Conservation (phyloP, 2,113 vertebrate genomes). For the Microcebus jonahi region DNA sequence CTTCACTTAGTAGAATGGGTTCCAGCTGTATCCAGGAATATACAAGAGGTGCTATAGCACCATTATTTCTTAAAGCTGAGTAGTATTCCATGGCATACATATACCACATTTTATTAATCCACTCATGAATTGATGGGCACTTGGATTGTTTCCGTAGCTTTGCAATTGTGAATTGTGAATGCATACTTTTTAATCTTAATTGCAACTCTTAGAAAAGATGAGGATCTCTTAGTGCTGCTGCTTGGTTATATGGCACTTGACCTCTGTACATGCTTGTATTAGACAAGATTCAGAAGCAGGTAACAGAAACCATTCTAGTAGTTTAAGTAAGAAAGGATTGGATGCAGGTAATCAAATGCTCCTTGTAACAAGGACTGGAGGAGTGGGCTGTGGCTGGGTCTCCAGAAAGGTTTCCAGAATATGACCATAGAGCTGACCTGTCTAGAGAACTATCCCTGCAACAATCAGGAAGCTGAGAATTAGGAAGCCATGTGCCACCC, state of each 20-base stretch:
- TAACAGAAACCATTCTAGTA: neutral
- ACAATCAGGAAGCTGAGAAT: neutral
- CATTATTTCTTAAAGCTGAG: too few relatives aligned
- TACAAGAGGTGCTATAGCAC: too few relatives aligned
- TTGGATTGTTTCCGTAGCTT: too few relatives aligned
- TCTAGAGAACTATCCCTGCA: neutral
- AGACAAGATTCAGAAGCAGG: neutral
- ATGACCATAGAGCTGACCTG: neutral
- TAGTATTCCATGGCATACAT: too few relatives aligned
- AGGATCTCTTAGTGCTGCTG: neutral
- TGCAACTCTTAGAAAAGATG: constrained; percentile 7
- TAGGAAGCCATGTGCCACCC: neutral
- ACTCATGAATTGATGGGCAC: too few relatives aligned
- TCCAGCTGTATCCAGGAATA: too few relatives aligned
- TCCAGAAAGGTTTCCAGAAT: neutral
- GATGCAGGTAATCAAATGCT: neutral
- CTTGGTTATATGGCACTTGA: neutral
- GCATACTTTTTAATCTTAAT: neutral
- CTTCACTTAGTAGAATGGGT: too few relatives aligned
- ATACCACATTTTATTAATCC: too few relatives aligned
- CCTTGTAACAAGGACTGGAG: neutral
- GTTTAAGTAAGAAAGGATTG: neutral
- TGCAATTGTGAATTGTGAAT: neutral
- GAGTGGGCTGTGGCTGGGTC: neutral
- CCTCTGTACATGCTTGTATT: neutral